Base-by-base conservation (phyloP, 64 coral and sea anemone genomes). In the Cladopsammia gracilis region DNA sequence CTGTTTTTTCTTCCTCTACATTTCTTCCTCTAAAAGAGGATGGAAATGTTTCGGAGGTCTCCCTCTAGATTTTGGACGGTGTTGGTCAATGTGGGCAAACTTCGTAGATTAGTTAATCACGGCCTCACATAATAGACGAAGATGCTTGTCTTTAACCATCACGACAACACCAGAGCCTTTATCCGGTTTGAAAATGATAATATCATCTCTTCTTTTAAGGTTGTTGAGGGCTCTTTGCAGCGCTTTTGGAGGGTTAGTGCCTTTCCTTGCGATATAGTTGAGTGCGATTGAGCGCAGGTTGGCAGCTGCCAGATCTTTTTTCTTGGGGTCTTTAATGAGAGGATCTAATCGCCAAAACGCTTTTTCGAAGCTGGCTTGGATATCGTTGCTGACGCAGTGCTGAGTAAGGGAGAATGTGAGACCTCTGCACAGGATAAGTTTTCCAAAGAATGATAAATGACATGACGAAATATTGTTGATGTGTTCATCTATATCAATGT, bases 391-490 rank as follows among this genome's bases (percentile, higher is more conserved):
- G 66, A 49, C 73, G 52, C 66, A 72, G 44, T 87, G 85, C 70
- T 73, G 85, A 22, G 66, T 67, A 52, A 87, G 85, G 15, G 85
- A 54, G 52, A 72, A 87, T 54, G 73, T 87, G 3, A 85, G 82
- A 66, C 9, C 82, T 34, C 82, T 45, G 47, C 61, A 34, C 23
- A 85, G 26, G 64, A 85, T 66, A 44, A 85, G 82, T 25, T 72
- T 87, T 4, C 73, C 68, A 48, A 74, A 88, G 51, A 88, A 88
- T 25, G 70, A 73, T 58, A 51, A 72, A 42, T 59, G 85, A 57
- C 26, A 88, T 34, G 85, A 88, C 53, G 85, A 88, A 53, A 88
- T 42, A 50, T 88, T 88, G 48, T 56, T 88, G 48, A 53, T 88
- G 85, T 88, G 68, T 58, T 88, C 69, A 16, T 88, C 85, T 14